These are phyloP conservation scores for Mimas tiliae DNA, from an alignment of 2,888 invertebrate genomes.

Conservation along the genomic window DNA sequence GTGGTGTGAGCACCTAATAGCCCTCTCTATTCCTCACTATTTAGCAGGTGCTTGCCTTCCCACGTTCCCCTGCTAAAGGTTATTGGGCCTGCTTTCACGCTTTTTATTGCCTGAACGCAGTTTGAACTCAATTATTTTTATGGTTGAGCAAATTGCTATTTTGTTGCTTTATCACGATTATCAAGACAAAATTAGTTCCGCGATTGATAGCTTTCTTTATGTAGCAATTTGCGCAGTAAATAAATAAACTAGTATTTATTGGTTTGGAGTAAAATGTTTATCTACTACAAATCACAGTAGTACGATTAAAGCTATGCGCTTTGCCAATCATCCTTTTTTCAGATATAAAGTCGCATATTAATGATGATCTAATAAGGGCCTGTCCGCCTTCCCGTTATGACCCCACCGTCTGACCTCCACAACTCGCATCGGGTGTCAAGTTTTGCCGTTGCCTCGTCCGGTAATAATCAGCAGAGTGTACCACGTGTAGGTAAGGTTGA, in stretches of 20 bases:
- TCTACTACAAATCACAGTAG: neutral
- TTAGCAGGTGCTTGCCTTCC: constrained; percentile 73
- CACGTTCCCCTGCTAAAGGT: constrained; percentile 79
- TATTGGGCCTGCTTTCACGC: constrained; percentile 82
- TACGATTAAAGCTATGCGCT: no score
- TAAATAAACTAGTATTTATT: constrained; percentile 24
- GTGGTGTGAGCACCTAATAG: constrained; percentile 74
- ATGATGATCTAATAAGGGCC: no score
- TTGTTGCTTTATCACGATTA: constrained; percentile 84
- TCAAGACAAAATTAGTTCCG: constrained; percentile 78
- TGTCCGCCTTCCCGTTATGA: no score
- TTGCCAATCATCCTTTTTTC: no score
- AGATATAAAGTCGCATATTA: no score
- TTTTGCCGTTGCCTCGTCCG: no score
- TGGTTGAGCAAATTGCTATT: constrained; percentile 82
- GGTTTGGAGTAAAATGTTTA: neutral
- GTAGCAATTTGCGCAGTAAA: constrained; percentile 49
- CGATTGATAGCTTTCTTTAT: constrained; percentile 72
- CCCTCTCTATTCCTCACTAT: constrained; percentile 76
- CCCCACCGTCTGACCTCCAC: no score
- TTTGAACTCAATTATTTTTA: constrained; percentile 85
- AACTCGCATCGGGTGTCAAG: no score
- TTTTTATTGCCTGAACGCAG: constrained; percentile 83
- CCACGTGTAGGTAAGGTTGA: no score
- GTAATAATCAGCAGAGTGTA: no score